Evolutionary conservation across 1,140 invertebrate genomes (phyloP).

Genomic region (Drosophila pallidifrons): DNA sequence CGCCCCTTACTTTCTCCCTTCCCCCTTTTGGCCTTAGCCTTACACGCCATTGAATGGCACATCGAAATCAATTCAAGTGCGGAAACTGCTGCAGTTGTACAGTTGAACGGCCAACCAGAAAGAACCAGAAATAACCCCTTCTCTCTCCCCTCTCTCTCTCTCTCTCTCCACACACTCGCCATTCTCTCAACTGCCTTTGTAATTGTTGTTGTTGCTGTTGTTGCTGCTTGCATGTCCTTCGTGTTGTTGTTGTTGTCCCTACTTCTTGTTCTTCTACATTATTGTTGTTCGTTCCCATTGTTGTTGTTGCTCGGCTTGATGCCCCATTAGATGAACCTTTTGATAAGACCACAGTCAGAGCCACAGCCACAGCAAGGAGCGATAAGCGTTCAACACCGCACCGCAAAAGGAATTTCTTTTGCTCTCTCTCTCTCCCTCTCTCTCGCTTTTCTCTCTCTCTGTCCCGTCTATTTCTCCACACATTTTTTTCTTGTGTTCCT

Average conservation of each 20-base stretch:
- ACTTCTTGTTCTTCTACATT: too few species aligned
- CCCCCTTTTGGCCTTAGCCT: neutral
- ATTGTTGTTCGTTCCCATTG: neutral
- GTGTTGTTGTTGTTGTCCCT: too few species aligned
- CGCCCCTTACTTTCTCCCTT: neutral
- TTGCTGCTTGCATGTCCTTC: constrained; percentile 3
- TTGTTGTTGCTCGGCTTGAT: constrained; percentile 44
- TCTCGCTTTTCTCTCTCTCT: neutral
- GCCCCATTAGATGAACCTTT: constrained; percentile 50
- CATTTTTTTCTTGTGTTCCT: neutral
- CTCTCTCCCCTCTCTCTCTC: neutral
- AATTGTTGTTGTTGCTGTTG: constrained; percentile 31
- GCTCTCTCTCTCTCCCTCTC: neutral
- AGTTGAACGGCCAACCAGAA: constrained; percentile 61
- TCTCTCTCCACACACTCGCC: neutral
- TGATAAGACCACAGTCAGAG: constrained; percentile 38
- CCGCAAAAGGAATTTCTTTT: constrained; percentile 27
- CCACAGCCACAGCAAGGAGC: neutral
- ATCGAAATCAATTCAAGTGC: constrained; percentile 79
- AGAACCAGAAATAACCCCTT: neutral
- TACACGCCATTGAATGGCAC: constrained; percentile 31
- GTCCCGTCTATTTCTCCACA: too few species aligned
- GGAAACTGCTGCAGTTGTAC: constrained; percentile 79
- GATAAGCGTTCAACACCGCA: neutral
- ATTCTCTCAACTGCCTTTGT: neutral